Evolutionary conservation across 2,797 vertebrate species (phyloP).

Genomic region (Gymnodraco acuticeps): DNA sequence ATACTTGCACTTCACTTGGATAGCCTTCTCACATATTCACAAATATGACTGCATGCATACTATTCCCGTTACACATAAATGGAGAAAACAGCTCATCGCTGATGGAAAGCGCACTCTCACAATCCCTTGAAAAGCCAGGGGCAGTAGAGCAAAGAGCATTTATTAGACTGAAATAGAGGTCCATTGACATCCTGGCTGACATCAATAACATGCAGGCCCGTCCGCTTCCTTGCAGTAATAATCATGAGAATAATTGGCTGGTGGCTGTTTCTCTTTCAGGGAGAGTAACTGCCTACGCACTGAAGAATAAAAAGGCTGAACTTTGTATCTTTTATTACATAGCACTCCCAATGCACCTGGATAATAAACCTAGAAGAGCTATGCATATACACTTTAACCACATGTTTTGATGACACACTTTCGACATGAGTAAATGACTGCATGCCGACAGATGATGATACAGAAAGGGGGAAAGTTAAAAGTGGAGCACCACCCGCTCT

Average conservation of each 20-base stretch:
- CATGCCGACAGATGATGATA: conserved; percentile 52
- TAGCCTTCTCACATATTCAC: conserved; percentile 50
- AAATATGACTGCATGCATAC: conserved; percentile 48
- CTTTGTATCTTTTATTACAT: conserved; percentile 67
- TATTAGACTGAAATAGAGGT: conserved; percentile 69
- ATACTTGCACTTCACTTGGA: conserved; percentile 33
- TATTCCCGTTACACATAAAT: conserved; percentile 55
- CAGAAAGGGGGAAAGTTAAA: conserved; percentile 44
- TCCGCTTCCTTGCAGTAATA: conserved; percentile 68
- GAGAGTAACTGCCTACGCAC: conserved; percentile 39
- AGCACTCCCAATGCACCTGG: conserved; percentile 60
- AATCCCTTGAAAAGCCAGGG: conserved; percentile 65
- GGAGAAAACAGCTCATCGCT: conserved; percentile 50
- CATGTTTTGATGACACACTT: conserved; percentile 58
- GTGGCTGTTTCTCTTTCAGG: conserved; percentile 56
- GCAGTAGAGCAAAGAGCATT: conserved; percentile 70
- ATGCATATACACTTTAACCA: conserved; percentile 53
- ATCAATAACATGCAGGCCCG: conserved; percentile 68
- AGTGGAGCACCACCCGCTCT: conserved; percentile 54
- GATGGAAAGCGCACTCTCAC: conserved; percentile 55
- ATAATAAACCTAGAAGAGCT: conserved; percentile 69
- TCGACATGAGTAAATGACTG: conserved; percentile 61
- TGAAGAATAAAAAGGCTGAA: conserved; percentile 36
- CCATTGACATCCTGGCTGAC: conserved; percentile 66
- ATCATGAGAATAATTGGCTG: conserved; percentile 72